Evolutionary conservation across 2,888 invertebrate genomes (phyloP).

Genomic region (Cecidostiba fungosa): DNA sequence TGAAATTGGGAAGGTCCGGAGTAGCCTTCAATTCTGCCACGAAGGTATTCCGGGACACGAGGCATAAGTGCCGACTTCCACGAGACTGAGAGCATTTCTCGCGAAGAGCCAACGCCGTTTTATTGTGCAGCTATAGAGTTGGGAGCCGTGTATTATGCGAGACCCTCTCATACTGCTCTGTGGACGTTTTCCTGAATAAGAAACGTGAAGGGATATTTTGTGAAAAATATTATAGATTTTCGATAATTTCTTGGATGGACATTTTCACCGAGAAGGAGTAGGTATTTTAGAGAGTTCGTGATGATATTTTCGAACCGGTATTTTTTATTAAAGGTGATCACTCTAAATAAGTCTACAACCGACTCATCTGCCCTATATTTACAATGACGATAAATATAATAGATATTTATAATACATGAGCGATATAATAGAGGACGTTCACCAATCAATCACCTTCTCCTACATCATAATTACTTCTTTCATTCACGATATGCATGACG

Average conservation of each 20-base stretch:
- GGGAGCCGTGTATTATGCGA: not conserved
- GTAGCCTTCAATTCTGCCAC: constrained; percentile 22
- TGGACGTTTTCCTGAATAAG: not conserved
- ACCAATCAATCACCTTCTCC: not conserved
- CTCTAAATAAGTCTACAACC: no score
- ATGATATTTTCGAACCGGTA: no score
- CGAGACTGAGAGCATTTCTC: not conserved
- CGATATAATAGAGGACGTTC: no score
- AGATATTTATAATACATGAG: no score
- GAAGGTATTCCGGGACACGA: constrained; percentile 7
- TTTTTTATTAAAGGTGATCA: no score
- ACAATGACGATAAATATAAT: no score
- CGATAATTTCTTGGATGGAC: not conserved
- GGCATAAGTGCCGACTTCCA: constrained; percentile 23
- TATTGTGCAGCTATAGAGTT: not conserved
- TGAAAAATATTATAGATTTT: not conserved
- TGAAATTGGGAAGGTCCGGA: constrained; percentile 35
- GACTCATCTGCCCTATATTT: no score
- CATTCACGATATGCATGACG: not conserved
- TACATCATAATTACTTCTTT: not conserved
- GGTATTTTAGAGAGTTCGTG: no score
- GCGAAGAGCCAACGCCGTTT: not conserved
- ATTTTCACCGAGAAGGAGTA: no score
- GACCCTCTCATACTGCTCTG: no score
- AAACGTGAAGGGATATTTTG: not conserved